Conservation (phyloP, 1,140 invertebrate genomes). For the Campoletis sonorensis region DNA sequence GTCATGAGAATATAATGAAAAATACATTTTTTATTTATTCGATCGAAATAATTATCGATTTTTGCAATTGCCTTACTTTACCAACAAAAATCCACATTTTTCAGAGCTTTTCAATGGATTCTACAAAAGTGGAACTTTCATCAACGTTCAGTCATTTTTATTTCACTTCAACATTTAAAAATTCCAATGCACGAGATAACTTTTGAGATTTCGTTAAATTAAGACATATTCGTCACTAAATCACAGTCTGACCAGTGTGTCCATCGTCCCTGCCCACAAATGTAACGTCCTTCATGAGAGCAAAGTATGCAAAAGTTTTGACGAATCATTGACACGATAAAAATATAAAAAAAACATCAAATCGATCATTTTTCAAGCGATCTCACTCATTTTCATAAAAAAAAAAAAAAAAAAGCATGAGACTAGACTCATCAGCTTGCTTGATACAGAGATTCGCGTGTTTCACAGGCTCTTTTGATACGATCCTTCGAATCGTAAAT, state of each 20-base stretch:
- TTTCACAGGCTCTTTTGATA: constrained; percentile 21
- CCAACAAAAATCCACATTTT: no score
- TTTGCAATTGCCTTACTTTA: no score
- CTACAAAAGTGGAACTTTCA: no score
- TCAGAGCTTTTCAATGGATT: no score
- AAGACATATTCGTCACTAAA: constrained; percentile 12
- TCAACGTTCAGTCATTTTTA: background rate
- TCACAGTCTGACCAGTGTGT: constrained; percentile 47
- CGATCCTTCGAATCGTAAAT: background rate
- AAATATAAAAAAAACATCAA: background rate
- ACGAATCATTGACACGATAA: background rate
- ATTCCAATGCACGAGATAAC: background rate
- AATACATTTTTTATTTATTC: no score
- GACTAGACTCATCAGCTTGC: constrained; percentile 42
- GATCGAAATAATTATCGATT: no score
- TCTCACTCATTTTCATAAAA: constrained; percentile 28
- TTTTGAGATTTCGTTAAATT: background rate
- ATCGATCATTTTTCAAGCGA: constrained; percentile 3
- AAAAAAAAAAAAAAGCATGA: constrained; percentile 16
- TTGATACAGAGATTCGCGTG: constrained; percentile 21
- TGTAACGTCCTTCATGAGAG: constrained; percentile 25
- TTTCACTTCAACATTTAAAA: background rate
- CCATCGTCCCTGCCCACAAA: constrained; percentile 33
- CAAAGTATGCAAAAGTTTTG: background rate
- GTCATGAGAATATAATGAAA: background rate